Evolutionary conservation across 2,113 vertebrate species (phyloP).

Genomic region (Chunga burmeisteri): DNA sequence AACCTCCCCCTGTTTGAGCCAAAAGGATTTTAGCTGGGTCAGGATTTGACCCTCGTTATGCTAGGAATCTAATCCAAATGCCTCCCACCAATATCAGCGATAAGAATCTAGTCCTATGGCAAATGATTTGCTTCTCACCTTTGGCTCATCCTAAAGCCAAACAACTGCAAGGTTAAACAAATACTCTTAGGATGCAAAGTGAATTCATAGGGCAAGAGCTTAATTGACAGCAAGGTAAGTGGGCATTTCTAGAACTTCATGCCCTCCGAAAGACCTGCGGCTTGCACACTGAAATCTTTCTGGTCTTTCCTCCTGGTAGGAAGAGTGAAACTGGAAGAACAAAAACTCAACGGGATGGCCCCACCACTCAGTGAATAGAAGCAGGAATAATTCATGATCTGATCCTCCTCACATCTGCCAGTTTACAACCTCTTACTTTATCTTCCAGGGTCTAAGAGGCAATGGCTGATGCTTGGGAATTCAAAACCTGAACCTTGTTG

Average conservation of each 20-base stretch:
- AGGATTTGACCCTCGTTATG: slow-evolving; percentile 23
- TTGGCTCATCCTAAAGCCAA: slow-evolving; percentile 66
- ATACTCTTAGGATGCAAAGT: slow-evolving; percentile 46
- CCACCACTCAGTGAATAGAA: background rate
- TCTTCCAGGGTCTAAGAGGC: background rate
- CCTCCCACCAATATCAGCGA: background rate
- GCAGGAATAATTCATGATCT: slow-evolving; percentile 5
- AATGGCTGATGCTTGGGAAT: background rate
- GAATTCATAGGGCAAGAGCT: slow-evolving; percentile 54
- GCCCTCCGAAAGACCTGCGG: background rate
- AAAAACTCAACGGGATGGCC: background rate
- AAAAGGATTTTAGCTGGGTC: slow-evolving; percentile 10
- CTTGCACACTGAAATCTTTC: background rate
- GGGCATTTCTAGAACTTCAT: background rate
- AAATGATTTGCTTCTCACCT: slow-evolving; percentile 66
- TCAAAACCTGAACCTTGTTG: background rate
- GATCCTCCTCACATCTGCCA: background rate
- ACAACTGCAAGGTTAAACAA: slow-evolving; percentile 68
- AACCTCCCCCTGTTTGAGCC: background rate
- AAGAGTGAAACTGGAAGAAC: background rate
- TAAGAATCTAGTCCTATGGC: slow-evolving; percentile 37
- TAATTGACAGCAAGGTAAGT: background rate
- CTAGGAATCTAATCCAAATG: slow-evolving; percentile 29
- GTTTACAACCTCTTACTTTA: background rate
- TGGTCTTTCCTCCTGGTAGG: background rate